A percentile compares a stretch with the other conserved stretches of the same genome.
phyloP scores from a whole-genome alignment of 2,797 vertebrate species.

The Lepus oiostolus region DNA sequence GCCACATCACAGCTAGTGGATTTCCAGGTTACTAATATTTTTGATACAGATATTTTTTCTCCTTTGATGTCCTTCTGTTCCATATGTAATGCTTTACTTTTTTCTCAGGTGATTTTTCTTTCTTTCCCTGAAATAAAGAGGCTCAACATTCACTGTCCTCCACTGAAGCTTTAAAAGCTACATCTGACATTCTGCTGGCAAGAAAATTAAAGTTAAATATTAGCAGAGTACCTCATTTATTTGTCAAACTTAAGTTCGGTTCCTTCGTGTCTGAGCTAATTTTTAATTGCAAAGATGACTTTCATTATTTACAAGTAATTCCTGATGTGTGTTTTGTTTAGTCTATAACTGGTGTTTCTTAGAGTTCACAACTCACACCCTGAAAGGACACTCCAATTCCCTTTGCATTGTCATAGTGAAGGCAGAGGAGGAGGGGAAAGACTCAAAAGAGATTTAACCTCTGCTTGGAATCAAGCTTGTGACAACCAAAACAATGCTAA shows the following conservation, averaged over 20 bases:
- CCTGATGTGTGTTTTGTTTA: constrained; percentile 52
- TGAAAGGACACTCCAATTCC: background rate
- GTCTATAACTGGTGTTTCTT: constrained; percentile 37
- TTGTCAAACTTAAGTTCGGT: constrained; percentile 62
- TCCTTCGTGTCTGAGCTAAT: background rate
- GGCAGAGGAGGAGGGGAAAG: background rate
- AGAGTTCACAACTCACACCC: background rate
- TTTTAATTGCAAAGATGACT: constrained; percentile 65
- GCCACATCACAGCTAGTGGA: background rate
- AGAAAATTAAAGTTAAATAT: constrained; percentile 78
- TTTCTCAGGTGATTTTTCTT: background rate
- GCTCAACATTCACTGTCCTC: constrained; percentile 6
- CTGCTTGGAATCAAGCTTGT: background rate
- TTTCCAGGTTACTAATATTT: background rate
- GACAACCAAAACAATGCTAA: background rate
- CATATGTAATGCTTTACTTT: background rate
- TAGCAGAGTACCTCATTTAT: constrained; percentile 54
- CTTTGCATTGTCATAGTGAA: background rate
- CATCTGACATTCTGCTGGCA: constrained; percentile 23
- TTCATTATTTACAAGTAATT: constrained; percentile 64
- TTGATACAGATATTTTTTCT: background rate
- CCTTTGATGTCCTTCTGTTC: background rate
- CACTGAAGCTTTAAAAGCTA: constrained; percentile 42
- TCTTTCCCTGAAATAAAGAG: background rate
- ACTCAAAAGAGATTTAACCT: background rate